A percentile compares a stretch with the other conserved stretches of the same genome.
phyloP scores from a whole-genome alignment of 2,888 invertebrate species.

The Opisthograptis luteolata region DNA sequence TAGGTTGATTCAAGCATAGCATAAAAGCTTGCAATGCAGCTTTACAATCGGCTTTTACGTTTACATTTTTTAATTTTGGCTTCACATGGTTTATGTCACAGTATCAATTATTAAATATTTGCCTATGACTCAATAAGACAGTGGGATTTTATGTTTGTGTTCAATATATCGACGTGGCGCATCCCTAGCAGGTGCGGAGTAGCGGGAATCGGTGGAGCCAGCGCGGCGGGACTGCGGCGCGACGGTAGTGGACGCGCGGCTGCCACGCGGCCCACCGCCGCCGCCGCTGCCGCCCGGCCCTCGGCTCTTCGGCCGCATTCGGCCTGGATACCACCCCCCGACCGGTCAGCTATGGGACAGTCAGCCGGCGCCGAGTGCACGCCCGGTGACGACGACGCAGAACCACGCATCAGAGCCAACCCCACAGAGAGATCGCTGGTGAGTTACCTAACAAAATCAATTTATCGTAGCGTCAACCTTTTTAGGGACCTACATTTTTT shows the following conservation, averaged over 20 bases:
- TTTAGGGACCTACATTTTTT: too few relatives aligned
- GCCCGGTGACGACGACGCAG: constrained; percentile 80
- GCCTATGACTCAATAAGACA: too few relatives aligned
- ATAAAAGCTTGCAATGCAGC: too few relatives aligned
- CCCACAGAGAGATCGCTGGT: constrained; percentile 82
- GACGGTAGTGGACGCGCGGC: constrained; percentile 76
- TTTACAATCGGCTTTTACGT: too few relatives aligned
- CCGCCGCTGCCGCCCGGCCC: constrained; percentile 61
- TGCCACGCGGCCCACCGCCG: constrained; percentile 78
- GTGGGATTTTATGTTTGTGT: neutral
- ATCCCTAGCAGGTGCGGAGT: constrained; percentile 51
- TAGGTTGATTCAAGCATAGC: too few relatives aligned
- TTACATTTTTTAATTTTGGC: too few relatives aligned
- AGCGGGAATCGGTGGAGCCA: constrained; percentile 43
- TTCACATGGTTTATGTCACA: too few relatives aligned
- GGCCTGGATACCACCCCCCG: constrained; percentile 18
- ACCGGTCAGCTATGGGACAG: constrained; percentile 74
- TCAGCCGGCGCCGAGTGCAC: constrained; percentile 80
- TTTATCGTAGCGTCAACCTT: constrained; percentile 3
- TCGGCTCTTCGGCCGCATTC: constrained; percentile 44
- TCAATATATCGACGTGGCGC: constrained; percentile 32
- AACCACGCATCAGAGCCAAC: constrained; percentile 79
- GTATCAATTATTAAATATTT: too few relatives aligned
- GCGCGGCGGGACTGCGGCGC: constrained; percentile 43
- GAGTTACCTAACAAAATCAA: constrained; percentile 48